phyloP scores from a whole-genome alignment of 2,888 invertebrate species.

The Oxystoma pomonae region DNA sequence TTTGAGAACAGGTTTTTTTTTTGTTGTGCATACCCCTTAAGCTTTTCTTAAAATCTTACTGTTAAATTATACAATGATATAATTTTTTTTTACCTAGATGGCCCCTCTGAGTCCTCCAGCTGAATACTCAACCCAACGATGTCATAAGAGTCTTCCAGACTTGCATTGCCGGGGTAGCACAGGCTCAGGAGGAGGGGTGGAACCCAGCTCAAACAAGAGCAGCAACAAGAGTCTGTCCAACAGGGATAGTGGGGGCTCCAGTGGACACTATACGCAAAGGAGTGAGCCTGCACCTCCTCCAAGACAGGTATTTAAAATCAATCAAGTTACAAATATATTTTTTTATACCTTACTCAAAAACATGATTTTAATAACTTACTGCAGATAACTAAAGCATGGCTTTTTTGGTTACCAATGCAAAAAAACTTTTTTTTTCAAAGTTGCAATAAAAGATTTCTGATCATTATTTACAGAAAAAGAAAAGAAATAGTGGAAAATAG shows the following conservation, averaged over 20 bases:
- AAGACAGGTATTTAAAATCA: constrained; percentile 38
- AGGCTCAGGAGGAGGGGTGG: constrained; percentile 35
- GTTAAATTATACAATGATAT: neutral
- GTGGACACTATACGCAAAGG: constrained; percentile 78
- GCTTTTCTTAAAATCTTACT: too few species aligned
- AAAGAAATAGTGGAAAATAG: too few species aligned
- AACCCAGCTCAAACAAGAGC: constrained; percentile 48
- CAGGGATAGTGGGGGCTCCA: constrained; percentile 77
- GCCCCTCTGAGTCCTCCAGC: constrained; percentile 67
- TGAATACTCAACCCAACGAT: constrained; percentile 49
- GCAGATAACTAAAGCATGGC: too few species aligned
- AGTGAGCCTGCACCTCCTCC: constrained; percentile 64
- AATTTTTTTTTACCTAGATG: constrained; percentile 27
- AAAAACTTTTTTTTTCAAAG: too few species aligned
- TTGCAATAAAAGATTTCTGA: too few species aligned
- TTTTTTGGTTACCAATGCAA: too few species aligned
- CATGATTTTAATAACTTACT: too few species aligned
- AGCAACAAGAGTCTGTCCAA: constrained; percentile 54
- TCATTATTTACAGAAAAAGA: too few species aligned
- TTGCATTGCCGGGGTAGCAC: constrained; percentile 41
- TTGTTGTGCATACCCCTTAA: too few species aligned
- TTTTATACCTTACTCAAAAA: too few species aligned
- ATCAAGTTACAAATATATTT: too few species aligned
- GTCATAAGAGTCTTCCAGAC: constrained; percentile 78
- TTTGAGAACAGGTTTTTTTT: too few species aligned